Base-by-base conservation (phyloP, 2,888 invertebrate species). In the Sylvicola cinctus region DNA sequence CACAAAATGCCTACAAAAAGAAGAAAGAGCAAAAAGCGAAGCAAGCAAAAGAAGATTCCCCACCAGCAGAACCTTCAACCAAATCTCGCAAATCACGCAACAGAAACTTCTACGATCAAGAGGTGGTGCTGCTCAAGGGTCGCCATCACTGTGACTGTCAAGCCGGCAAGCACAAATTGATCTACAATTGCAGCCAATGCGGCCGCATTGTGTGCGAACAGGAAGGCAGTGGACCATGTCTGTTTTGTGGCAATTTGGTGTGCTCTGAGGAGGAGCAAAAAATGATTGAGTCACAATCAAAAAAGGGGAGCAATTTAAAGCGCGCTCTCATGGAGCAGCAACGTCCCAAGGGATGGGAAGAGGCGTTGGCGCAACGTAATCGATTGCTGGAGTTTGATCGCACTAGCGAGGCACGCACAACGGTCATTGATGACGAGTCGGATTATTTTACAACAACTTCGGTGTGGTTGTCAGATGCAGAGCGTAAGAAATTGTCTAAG, bases 171-270 rank as follows among this genome's bases (percentile, higher is more conserved):
- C 98, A 99, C 53, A 67, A 69, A 35, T 62, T 98, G 31, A 66
- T 99, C 37, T 88, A 85, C 51, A 98, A 99, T 57, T 98, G 98
- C 49, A 52, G 81, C 10, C 70, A 72, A 39, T 98, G 98, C 58
- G 98, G 98, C 0, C 69, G 93, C 36, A 80, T 99, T 39, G 81
- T 96, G 4, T 98, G 96, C 55, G 70, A 70, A 36, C 90, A 93
- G 58, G 98, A 98, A 61, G 95, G 96, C 2, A 80, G 91, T 7
- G 98, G 98, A 0, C 90, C 93, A 0, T 98, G 98, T 50, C 67
- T 93, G 30, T 90, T 77, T 51, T 98, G 98, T 61, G 81, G 77
- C 1, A 70, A 70, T 46, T 60, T 87, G 53, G 95, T 96, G 1
- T 78, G 78, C 46, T 75, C 78, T 0, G 64, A 65, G 15, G 74